phyloP scores from a whole-genome alignment of 2,113 vertebrate genomes.

The Pheucticus melanocephalus region DNA sequence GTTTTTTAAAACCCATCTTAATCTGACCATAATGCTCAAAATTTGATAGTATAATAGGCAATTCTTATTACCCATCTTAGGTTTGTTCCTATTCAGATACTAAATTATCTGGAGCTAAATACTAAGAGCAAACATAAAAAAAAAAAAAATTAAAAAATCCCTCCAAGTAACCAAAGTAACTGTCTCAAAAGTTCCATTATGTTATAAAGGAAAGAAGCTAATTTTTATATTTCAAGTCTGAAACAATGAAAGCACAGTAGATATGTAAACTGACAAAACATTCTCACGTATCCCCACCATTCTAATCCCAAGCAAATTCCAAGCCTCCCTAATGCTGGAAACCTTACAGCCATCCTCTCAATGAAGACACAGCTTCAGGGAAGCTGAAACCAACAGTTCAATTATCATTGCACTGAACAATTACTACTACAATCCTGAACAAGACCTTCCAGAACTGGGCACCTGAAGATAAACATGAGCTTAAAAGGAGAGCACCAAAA shows the following conservation, averaged over 20 bases:
- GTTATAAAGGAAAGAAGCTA: slow-evolving; percentile 51
- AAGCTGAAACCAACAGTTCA: slow-evolving; percentile 62
- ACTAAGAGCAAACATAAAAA: background rate
- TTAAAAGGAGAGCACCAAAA: slow-evolving; percentile 13
- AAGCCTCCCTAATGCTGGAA: slow-evolving; percentile 49
- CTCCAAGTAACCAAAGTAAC: slow-evolving; percentile 46
- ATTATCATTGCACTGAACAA: slow-evolving; percentile 45
- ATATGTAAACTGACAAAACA: slow-evolving; percentile 44
- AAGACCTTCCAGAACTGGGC: background rate
- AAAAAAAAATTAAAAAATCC: slow-evolving; percentile 12
- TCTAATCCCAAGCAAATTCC: slow-evolving; percentile 60
- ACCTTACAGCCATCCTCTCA: slow-evolving; percentile 51
- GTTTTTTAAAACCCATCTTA: background rate
- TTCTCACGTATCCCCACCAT: background rate
- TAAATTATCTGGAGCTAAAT: slow-evolving; percentile 4
- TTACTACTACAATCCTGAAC: slow-evolving; percentile 10
- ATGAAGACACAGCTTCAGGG: slow-evolving; percentile 12
- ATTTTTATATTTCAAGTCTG: slow-evolving; percentile 9
- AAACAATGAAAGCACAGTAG: slow-evolving; percentile 8
- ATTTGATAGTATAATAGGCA: background rate
- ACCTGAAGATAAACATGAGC: background rate
- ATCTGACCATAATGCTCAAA: background rate
- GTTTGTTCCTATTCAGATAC: background rate
- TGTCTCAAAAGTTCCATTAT: slow-evolving; percentile 35
- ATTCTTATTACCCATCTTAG: background rate